phyloP scores from a whole-genome alignment of 2,797 vertebrate genomes.

The Pempheris klunzingeri region DNA sequence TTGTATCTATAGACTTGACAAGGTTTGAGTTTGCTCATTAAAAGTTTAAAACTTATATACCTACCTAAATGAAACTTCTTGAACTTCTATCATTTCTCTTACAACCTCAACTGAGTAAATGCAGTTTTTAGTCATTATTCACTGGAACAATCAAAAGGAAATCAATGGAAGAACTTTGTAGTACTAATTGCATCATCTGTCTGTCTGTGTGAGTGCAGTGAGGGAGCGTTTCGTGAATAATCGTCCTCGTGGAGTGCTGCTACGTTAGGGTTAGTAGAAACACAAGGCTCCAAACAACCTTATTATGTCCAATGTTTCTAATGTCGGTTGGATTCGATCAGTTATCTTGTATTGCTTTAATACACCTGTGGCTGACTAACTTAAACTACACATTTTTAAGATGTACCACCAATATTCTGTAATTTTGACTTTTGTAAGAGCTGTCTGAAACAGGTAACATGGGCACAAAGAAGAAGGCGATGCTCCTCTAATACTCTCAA shows the following conservation, averaged over 20 bases:
- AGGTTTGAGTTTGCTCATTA: background rate
- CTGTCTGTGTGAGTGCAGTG: conserved; percentile 36
- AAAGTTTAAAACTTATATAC: background rate
- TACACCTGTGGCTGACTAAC: background rate
- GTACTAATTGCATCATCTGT: conserved; percentile 69
- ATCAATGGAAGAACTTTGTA: conserved; percentile 57
- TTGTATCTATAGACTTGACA: background rate
- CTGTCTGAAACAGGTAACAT: conserved; percentile 8
- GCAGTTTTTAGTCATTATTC: conserved; percentile 42
- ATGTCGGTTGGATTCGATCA: background rate
- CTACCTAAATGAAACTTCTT: too few species aligned
- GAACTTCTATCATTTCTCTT: conserved; percentile 27
- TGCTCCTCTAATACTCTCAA: conserved; percentile 1
- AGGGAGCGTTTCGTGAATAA: conserved; percentile 11
- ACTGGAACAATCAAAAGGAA: conserved; percentile 50
- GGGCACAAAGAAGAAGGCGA: background rate
- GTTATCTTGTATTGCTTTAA: background rate
- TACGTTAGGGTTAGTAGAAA: conserved; percentile 6
- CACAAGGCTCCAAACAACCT: background rate
- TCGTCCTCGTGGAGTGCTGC: background rate
- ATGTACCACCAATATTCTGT: background rate
- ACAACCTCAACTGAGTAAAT: conserved; percentile 10
- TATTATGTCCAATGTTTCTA: background rate
- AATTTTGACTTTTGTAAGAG: background rate
- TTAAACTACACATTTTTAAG: background rate